phyloP scores from a whole-genome alignment of 2,888 invertebrate genomes.

The Metalampra italica region DNA sequence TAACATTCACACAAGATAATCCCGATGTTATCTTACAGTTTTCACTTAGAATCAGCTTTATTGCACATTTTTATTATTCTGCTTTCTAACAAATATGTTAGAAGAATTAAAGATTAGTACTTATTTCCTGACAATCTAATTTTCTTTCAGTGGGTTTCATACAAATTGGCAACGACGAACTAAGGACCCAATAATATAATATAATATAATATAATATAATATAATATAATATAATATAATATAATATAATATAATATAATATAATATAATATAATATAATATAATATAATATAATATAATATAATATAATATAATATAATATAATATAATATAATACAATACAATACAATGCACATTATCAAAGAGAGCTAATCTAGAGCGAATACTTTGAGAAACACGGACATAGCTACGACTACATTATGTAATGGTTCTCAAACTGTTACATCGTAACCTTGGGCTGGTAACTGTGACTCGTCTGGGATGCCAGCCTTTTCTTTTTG shows the following conservation, averaged over 20 bases:
- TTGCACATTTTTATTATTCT: slow-evolving; percentile 21
- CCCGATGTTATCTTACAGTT: slow-evolving; percentile 29
- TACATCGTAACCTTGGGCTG: neutral
- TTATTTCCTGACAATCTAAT: too few relatives aligned
- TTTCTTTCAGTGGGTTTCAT: too few relatives aligned
- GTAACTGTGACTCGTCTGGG: neutral
- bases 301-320: too few relatives aligned
- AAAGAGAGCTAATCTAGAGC: neutral
- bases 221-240: too few relatives aligned
- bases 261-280: too few relatives aligned
- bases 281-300: too few relatives aligned
- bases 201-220: too few relatives aligned
- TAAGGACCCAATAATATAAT: too few relatives aligned
- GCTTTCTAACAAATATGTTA: slow-evolving; percentile 33
- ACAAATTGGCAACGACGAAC: too few relatives aligned
- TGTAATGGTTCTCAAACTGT: neutral
- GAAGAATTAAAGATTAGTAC: neutral
- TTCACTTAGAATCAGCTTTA: slow-evolving; percentile 32
- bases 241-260: too few relatives aligned
- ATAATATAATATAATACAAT: too few relatives aligned
- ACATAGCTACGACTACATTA: neutral
- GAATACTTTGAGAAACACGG: neutral
- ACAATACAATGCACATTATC: neutral
- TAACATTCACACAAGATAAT: slow-evolving; percentile 21
- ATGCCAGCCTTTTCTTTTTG: neutral